phyloP scores from a whole-genome alignment of 2,888 invertebrate genomes.

The Rhagonycha fulva region DNA sequence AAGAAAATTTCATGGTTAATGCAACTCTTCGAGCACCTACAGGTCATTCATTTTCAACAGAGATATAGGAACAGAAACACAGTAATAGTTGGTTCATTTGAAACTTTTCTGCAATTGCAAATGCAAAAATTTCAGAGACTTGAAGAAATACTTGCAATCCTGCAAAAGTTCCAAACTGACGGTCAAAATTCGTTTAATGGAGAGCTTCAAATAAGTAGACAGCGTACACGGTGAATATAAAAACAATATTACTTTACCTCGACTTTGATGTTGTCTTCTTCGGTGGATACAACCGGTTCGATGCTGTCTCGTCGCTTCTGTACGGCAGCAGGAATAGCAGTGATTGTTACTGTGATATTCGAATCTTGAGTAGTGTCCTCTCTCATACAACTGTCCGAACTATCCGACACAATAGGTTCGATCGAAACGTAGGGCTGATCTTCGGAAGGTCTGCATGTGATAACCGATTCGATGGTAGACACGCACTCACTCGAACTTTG shows the following conservation, averaged over 20 bases:
- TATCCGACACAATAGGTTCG: conserved; percentile 39
- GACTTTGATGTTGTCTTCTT: conserved; percentile 45
- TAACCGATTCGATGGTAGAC: conserved; percentile 37
- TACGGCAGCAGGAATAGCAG: conserved; percentile 44
- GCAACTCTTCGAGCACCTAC: too few species aligned
- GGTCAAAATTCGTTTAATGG: too few species aligned
- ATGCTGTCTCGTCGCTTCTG: conserved; percentile 44
- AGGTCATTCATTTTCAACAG: too few species aligned
- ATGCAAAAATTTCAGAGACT: too few species aligned
- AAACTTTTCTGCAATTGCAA: too few species aligned
- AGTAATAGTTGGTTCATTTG: too few species aligned
- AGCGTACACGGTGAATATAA: too few species aligned
- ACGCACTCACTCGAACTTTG: conserved; percentile 15
- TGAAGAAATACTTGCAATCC: too few species aligned
- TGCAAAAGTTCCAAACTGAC: too few species aligned
- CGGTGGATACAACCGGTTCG: conserved; percentile 43
- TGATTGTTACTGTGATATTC: conserved; percentile 37
- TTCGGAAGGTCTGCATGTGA: conserved; percentile 35
- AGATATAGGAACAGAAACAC: too few species aligned
- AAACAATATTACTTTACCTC: neutral
- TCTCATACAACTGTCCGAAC: conserved; percentile 33
- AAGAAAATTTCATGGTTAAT: neutral
- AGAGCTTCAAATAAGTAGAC: too few species aligned
- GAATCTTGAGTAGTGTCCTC: conserved; percentile 33
- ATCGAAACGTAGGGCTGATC: conserved; percentile 43